Percentiles rank a stretch among this genome's conserved stretches.
phyloP scores from a whole-genome alignment of 2,888 invertebrate species.

The Perithous albicinctus region DNA sequence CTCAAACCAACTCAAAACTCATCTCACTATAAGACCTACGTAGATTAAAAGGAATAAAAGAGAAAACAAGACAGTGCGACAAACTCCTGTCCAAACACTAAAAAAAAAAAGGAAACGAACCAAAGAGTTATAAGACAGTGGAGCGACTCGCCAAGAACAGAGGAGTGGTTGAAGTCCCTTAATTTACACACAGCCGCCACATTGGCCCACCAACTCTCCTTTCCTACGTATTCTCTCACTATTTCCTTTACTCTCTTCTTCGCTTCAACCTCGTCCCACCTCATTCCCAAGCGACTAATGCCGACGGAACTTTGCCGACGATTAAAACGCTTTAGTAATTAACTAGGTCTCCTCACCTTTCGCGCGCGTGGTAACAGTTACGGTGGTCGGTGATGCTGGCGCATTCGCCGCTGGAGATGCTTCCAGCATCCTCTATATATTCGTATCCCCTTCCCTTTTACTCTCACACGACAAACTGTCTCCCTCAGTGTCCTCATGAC shows the following conservation, averaged over 20 bases:
- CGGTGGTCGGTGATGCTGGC: slow-evolving; percentile 64
- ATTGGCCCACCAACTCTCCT: slow-evolving; percentile 71
- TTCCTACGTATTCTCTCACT: slow-evolving; percentile 30
- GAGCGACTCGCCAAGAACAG: slow-evolving; percentile 43
- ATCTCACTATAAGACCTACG: slow-evolving; percentile 3
- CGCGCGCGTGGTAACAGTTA: slow-evolving; percentile 79
- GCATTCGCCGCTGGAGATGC: slow-evolving; percentile 2
- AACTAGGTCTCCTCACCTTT: slow-evolving; percentile 84
- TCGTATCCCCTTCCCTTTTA: neutral
- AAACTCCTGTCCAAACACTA: slow-evolving; percentile 11
- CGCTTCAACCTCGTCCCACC: slow-evolving; percentile 52
- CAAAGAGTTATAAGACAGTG: slow-evolving; percentile 45
- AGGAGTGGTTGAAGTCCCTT: slow-evolving; percentile 71
- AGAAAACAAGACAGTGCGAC: slow-evolving; percentile 41
- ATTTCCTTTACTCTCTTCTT: neutral
- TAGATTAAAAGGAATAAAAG: slow-evolving; percentile 12
- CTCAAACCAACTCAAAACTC: slow-evolving; percentile 24
- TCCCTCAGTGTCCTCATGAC: slow-evolving; percentile 28
- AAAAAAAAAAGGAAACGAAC: slow-evolving; percentile 43
- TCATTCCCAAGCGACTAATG: slow-evolving; percentile 74
- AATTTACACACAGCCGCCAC: slow-evolving; percentile 83
- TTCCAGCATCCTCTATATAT: neutral
- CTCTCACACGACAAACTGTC: neutral
- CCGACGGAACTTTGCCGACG: slow-evolving; percentile 83
- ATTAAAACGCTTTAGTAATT: slow-evolving; percentile 85